These are phyloP conservation scores for Leptopilina syphax DNA, from an alignment of 2,888 invertebrate genomes.

Conservation along the genomic window DNA sequence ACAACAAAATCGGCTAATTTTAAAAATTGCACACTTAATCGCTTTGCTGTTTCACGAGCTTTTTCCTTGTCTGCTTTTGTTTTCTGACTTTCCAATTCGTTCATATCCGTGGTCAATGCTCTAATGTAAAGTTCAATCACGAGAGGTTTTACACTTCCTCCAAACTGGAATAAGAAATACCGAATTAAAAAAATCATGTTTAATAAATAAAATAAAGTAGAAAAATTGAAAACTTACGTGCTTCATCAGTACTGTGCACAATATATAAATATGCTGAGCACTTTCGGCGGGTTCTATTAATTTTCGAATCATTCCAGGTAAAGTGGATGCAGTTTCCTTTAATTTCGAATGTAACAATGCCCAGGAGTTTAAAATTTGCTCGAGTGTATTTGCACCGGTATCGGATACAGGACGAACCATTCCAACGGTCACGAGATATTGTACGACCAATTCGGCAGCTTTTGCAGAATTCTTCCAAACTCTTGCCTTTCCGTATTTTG, in stretches of 20 bases:
- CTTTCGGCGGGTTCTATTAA: slow-evolving; percentile 80
- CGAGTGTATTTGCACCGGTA: slow-evolving; percentile 69
- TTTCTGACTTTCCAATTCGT: slow-evolving; percentile 84
- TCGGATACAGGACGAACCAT: slow-evolving; percentile 78
- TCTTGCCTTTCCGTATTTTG: slow-evolving; percentile 78
- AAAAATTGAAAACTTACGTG: slow-evolving; percentile 70
- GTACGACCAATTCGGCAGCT: slow-evolving; percentile 79
- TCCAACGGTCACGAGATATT: slow-evolving; percentile 79
- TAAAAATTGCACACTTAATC: slow-evolving; percentile 80
- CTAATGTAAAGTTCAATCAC: slow-evolving; percentile 86
- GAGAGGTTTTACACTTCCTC: slow-evolving; percentile 80
- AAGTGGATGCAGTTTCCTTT: slow-evolving; percentile 68
- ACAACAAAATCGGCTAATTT: slow-evolving; percentile 82
- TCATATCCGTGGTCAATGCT: slow-evolving; percentile 87
- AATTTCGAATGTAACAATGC: slow-evolving; percentile 72
- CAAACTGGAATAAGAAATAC: slow-evolving; percentile 77
- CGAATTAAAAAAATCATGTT: neutral
- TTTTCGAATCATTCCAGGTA: slow-evolving; percentile 75
- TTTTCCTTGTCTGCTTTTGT: slow-evolving; percentile 78
- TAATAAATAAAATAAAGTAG: slow-evolving; percentile 2
- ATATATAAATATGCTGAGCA: slow-evolving; percentile 83
- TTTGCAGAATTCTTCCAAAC: slow-evolving; percentile 80
- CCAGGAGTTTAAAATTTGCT: slow-evolving; percentile 74
- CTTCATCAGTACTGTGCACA: slow-evolving; percentile 78
- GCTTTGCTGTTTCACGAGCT: slow-evolving; percentile 79